phyloP scores from a whole-genome alignment of 2,113 vertebrate species.

The Anthoscopus minutus region DNA sequence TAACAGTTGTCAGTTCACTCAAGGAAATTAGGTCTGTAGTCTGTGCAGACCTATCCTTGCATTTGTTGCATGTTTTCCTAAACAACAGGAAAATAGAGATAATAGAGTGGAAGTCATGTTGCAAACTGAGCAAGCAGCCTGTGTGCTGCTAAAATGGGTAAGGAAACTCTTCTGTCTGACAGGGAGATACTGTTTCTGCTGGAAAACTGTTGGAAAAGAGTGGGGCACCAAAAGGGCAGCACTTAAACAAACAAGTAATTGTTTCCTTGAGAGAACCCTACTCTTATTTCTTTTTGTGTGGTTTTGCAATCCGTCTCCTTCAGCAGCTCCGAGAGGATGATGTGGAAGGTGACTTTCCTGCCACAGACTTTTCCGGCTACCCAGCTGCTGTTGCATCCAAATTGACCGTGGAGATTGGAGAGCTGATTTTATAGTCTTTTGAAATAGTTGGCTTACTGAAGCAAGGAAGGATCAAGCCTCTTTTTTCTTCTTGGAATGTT shows the following conservation, averaged over 20 bases:
- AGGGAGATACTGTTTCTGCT: background rate
- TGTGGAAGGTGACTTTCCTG: background rate
- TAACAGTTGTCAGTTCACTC: background rate
- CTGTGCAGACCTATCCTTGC: background rate
- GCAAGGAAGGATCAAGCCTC: background rate
- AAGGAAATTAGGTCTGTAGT: background rate
- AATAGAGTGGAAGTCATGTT: background rate
- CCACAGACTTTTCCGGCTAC: background rate
- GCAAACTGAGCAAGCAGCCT: background rate
- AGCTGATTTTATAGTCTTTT: background rate
- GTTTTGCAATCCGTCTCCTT: background rate
- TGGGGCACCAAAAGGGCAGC: background rate
- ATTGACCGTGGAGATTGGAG: background rate
- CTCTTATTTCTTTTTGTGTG: background rate
- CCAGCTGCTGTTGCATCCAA: background rate
- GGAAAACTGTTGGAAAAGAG: background rate
- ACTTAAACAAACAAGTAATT: background rate
- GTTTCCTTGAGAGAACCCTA: background rate
- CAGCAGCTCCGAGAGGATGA: background rate
- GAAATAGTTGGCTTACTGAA: background rate
- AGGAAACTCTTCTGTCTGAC: background rate
- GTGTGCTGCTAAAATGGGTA: background rate
- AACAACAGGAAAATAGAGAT: slow-evolving; percentile 6
- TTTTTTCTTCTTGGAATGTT: background rate
- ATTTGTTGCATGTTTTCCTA: background rate